These are phyloP conservation scores for Pelochelys cantorii DNA, from an alignment of 2,797 vertebrate genomes.

Conservation along the genomic window DNA sequence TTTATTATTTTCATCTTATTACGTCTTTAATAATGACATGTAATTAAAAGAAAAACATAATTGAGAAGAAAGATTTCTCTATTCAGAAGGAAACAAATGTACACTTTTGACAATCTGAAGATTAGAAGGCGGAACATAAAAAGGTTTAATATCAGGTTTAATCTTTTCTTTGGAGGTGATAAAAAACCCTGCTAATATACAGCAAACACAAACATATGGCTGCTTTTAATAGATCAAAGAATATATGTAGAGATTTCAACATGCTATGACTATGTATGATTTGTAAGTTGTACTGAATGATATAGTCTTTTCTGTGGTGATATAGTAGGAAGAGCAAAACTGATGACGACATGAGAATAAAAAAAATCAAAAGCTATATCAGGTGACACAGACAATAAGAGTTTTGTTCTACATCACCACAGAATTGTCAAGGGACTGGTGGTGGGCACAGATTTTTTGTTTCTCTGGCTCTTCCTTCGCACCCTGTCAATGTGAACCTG, in stretches of 20 bases:
- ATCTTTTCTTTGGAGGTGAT: conserved; percentile 60
- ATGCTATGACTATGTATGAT: not conserved
- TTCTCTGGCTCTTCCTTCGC: not conserved
- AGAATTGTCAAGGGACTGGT: not conserved
- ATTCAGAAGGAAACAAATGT: conserved; percentile 47
- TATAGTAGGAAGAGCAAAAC: not conserved
- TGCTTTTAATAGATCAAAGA: conserved; percentile 57
- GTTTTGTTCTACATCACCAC: not conserved
- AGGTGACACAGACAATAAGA: not conserved
- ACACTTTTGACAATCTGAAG: conserved; percentile 59
- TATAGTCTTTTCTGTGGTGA: conserved; percentile 26
- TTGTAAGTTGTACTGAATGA: not conserved
- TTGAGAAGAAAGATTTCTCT: not conserved
- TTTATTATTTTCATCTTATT: conserved; percentile 21
- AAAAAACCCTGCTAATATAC: conserved; percentile 14
- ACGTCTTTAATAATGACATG: not conserved
- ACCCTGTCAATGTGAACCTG: not conserved
- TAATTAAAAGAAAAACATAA: conserved; percentile 13
- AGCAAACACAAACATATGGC: not conserved
- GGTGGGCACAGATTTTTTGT: not conserved
- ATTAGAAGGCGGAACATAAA: conserved; percentile 63
- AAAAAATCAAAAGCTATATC: not conserved
- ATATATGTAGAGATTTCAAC: not conserved
- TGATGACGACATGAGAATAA: not conserved
- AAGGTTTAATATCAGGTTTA: conserved; percentile 49